Conservation (phyloP, 2,113 vertebrate species). For the Hymenochirus boettgeri region DNA sequence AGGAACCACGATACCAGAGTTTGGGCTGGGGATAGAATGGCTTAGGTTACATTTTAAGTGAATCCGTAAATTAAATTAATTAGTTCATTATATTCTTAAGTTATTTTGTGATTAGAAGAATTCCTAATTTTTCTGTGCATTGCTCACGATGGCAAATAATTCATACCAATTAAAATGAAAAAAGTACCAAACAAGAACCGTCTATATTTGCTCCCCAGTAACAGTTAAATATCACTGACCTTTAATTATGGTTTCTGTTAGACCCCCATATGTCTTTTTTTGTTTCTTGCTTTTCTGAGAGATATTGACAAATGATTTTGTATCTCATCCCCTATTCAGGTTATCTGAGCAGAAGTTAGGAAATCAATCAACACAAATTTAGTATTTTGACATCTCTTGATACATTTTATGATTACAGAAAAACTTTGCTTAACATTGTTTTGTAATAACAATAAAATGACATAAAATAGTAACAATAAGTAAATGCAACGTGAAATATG, state of each 20-base stretch:
- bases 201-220: slow-evolving; percentile 7
- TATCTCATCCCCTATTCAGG: slow-evolving; percentile 24
- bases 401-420: background rate
- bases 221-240: slow-evolving; percentile 25
- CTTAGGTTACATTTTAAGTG: too few relatives aligned
- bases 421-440: too few relatives aligned
- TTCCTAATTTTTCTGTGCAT: too few relatives aligned
- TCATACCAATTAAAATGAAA: background rate
- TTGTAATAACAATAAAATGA: too few relatives aligned
- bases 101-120: too few relatives aligned
- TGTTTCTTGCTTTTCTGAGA: slow-evolving; percentile 12
- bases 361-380: slow-evolving; percentile 27
- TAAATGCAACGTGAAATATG: too few relatives aligned
- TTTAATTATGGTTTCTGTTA: slow-evolving; percentile 26
- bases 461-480: too few relatives aligned
- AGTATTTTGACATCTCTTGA: slow-evolving; percentile 35
- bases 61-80: too few relatives aligned
- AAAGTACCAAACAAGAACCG: background rate
- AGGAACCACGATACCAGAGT: too few relatives aligned
- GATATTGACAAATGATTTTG: slow-evolving; percentile 27
- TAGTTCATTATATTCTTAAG: too few relatives aligned
- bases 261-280: slow-evolving; percentile 12
- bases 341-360: slow-evolving; percentile 6
- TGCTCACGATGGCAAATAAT: background rate
- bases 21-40: too few relatives aligned